Conservation (phyloP, 1,140 invertebrate species). For the Drosophila kohkoa region DNA sequence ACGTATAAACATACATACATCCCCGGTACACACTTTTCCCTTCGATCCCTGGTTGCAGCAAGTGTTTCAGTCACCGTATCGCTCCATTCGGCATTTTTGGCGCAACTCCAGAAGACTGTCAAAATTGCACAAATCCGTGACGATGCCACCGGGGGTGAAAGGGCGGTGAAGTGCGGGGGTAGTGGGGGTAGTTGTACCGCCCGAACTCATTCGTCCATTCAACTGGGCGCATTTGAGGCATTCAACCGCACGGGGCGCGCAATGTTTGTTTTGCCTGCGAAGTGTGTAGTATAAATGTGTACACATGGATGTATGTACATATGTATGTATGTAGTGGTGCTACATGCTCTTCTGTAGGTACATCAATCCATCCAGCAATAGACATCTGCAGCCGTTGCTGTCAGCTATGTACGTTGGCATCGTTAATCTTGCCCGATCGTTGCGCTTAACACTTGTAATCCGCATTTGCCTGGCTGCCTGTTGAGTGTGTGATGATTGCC, state of each 20-base stretch:
- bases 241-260: constrained; percentile 23
- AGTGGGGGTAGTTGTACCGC: constrained; percentile 9
- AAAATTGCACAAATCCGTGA: constrained; percentile 70
- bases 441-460: constrained; percentile 53
- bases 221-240: constrained; percentile 42
- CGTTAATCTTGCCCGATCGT: constrained; percentile 42
- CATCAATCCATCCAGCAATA: constrained; percentile 47
- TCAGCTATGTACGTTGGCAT: constrained; percentile 40
- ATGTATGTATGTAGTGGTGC: too few relatives aligned
- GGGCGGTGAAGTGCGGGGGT: too few relatives aligned
- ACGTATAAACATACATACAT: neutral
- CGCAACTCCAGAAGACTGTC: constrained; percentile 75
- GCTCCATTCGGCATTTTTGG: constrained; percentile 68
- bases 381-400: constrained; percentile 49
- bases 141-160: constrained; percentile 15
- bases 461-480: constrained; percentile 23
- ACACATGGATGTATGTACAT: neutral
- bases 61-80: neutral
- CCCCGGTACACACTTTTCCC: neutral
- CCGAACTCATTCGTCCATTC: constrained; percentile 39
- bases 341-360: constrained; percentile 5
- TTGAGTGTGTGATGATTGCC: constrained; percentile 29
- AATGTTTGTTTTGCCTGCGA: constrained; percentile 4
- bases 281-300: neutral
- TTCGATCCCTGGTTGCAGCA: constrained; percentile 1